Conservation (phyloP, 2,888 invertebrate species). For the Sesia bembeciformis region DNA sequence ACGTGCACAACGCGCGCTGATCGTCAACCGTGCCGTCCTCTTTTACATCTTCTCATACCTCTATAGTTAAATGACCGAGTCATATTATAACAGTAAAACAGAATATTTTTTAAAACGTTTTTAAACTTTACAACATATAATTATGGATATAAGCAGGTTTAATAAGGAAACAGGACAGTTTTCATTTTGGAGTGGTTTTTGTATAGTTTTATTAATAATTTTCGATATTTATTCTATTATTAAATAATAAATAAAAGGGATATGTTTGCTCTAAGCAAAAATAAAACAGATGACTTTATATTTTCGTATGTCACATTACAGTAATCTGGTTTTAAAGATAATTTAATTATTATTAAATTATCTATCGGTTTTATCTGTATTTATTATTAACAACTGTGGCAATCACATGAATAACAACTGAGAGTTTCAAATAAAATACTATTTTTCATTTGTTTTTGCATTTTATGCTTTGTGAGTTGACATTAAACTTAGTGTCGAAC, state of each 20-base stretch:
- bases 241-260: conserved; percentile 11
- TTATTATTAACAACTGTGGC: no score
- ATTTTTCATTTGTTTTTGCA: no score
- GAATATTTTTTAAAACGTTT: conserved; percentile 70
- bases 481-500: no score
- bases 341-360: no score
- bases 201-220: conserved; percentile 56
- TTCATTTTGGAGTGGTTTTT: conserved; percentile 62
- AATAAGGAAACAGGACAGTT: conserved; percentile 52
- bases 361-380: no score
- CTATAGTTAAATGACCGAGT: conserved; percentile 41
- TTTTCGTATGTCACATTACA: background rate
- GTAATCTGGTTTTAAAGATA: no score
- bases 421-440: no score
- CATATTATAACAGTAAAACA: conserved; percentile 55
- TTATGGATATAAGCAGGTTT: conserved; percentile 60
- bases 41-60: conserved; percentile 31
- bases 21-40: conserved; percentile 28
- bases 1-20: conserved; percentile 85
- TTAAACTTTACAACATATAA: conserved; percentile 54
- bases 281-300: conserved; percentile 7
- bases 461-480: no score
- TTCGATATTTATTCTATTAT: conserved; percentile 48
- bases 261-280: conserved; percentile 29
- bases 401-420: no score